Evolutionary conservation across 1,140 invertebrate genomes (phyloP).

Genomic region (Platyscapa corneri): DNA sequence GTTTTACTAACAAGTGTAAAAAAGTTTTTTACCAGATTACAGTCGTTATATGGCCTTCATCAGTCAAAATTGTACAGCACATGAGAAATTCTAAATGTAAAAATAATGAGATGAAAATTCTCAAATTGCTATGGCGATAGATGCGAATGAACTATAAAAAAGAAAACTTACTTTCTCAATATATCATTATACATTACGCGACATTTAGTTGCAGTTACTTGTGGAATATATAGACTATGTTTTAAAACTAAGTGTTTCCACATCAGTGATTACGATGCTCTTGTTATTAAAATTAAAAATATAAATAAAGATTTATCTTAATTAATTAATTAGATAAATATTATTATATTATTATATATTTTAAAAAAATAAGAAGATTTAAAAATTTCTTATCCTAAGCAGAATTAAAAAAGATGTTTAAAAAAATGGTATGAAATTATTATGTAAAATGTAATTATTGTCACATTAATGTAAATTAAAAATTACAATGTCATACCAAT

Average conservation of each 20-base stretch:
- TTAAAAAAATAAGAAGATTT: too few relatives aligned
- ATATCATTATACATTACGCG: not conserved
- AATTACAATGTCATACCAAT: too few relatives aligned
- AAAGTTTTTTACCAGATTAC: not conserved
- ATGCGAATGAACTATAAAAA: constrained; percentile 33
- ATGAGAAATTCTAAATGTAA: not conserved
- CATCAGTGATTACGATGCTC: too few relatives aligned
- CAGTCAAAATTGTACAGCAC: not conserved
- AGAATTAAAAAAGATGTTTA: too few relatives aligned
- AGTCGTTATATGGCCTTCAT: constrained; percentile 17
- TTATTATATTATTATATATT: too few relatives aligned
- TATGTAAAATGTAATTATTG: too few relatives aligned
- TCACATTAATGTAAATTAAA: too few relatives aligned
- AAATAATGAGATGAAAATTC: constrained; percentile 17
- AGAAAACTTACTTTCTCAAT: constrained; percentile 33
- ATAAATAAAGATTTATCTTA: too few relatives aligned
- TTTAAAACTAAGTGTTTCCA: not conserved
- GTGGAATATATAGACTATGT: not conserved
- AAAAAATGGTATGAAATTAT: too few relatives aligned
- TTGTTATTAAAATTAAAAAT: too few relatives aligned
- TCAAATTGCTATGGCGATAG: not conserved
- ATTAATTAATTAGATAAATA: too few relatives aligned
- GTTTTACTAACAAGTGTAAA: not conserved
- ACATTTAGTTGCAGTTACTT: not conserved
- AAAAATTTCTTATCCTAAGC: too few relatives aligned